Percentiles rank a stretch among this genome's conserved stretches.
These are phyloP conservation scores for Ophioninae sp. DNA, from an alignment of 2,888 invertebrate species.

Conservation along the genomic window DNA sequence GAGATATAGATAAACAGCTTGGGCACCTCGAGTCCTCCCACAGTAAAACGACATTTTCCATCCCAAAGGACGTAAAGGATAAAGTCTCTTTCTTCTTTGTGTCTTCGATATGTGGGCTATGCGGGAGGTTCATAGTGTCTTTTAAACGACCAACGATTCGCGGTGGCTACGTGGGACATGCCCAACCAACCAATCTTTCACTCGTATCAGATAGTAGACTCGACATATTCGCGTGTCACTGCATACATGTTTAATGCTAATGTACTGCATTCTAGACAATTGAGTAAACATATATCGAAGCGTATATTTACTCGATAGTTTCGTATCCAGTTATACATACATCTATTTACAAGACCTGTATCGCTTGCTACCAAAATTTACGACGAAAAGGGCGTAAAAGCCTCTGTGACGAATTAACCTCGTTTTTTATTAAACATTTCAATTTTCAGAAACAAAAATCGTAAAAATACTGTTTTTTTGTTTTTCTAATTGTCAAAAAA, in stretches of 20 bases:
- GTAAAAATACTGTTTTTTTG: too few species aligned
- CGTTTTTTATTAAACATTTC: too few species aligned
- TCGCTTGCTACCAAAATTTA: not conserved
- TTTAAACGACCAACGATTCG: constrained; percentile 26
- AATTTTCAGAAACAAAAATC: too few species aligned
- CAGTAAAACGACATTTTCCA: constrained; percentile 6
- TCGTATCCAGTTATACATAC: not conserved
- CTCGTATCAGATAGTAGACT: constrained; percentile 39
- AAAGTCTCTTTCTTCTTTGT: not conserved
- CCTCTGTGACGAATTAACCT: too few species aligned
- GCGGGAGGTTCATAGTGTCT: constrained; percentile 18
- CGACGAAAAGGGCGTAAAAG: not conserved
- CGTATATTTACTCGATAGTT: not conserved
- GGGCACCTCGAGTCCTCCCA: too few species aligned
- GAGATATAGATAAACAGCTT: too few species aligned
- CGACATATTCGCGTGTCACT: constrained; percentile 38
- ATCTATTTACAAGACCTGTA: not conserved
- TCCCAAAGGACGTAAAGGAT: too few species aligned
- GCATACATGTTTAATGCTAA: not conserved
- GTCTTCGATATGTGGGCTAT: not conserved
- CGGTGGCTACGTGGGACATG: constrained; percentile 30
- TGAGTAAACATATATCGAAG: constrained; percentile 11
- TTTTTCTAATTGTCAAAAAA: too few species aligned
- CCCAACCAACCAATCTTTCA: constrained; percentile 32
- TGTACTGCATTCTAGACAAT: constrained; percentile 24